These are phyloP conservation scores for Phthorimaea operculella DNA, from an alignment of 1,140 invertebrate species.

Conservation along the genomic window DNA sequence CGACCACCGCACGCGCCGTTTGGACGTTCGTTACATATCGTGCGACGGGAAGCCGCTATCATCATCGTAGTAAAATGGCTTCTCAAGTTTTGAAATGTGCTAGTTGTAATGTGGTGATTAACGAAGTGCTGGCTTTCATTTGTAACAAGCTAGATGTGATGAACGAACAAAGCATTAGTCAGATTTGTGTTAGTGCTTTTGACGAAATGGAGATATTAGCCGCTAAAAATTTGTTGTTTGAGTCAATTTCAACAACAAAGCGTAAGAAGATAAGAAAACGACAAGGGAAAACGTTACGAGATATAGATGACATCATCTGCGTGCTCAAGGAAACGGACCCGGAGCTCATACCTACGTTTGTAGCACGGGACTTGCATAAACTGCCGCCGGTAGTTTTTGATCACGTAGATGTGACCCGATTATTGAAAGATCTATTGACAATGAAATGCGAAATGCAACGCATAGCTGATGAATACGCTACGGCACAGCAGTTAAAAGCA, in stretches of 20 bases:
- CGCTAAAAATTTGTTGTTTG: slow-evolving; percentile 15
- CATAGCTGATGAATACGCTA: slow-evolving; percentile 13
- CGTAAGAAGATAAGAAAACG: slow-evolving; percentile 11
- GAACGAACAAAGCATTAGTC: slow-evolving; percentile 9
- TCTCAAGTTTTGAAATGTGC: slow-evolving; percentile 4
- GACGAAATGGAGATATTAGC: slow-evolving; percentile 2
- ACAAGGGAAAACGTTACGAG: background rate
- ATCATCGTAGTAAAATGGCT: too few species aligned
- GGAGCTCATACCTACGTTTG: slow-evolving; percentile 16
- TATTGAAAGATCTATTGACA: slow-evolving; percentile 17
- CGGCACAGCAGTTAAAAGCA: slow-evolving; percentile 11
- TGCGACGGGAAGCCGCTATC: too few species aligned
- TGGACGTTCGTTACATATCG: too few species aligned
- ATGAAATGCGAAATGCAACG: slow-evolving; percentile 13
- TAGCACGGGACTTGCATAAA: slow-evolving; percentile 14
- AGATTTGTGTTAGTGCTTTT: slow-evolving; percentile 9
- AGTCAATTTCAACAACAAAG: slow-evolving; percentile 8
- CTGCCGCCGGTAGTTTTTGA: slow-evolving; percentile 16
- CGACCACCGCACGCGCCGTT: too few species aligned
- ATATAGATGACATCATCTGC: slow-evolving; percentile 12
- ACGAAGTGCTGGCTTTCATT: slow-evolving; percentile 10
- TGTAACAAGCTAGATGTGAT: slow-evolving; percentile 12
- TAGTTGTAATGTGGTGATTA: slow-evolving; percentile 10
- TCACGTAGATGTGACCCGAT: slow-evolving; percentile 17
- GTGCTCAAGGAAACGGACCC: slow-evolving; percentile 16